Base-by-base conservation (phyloP, 2,888 invertebrate genomes). In the Ernsta delagoae region DNA sequence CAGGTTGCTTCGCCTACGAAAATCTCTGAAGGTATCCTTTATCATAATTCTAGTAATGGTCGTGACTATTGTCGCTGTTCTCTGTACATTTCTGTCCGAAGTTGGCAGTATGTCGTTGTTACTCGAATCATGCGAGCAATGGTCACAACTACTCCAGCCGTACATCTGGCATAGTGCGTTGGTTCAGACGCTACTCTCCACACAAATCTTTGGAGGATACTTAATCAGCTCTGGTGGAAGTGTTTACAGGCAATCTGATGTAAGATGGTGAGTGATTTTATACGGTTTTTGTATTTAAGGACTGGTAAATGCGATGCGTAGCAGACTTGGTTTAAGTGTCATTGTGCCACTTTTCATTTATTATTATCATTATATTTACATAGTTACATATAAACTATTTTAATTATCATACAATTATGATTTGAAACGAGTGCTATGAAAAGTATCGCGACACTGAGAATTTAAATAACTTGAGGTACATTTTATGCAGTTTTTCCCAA, bases 181-280 rank as follows among this genome's bases (percentile, higher is more conserved):
- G 73, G 94, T 95, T 45, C 96, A 96, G 82, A 94, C 95, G 59
- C 87, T 96, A 76, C 87, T 96, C 78, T 95, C 96, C 0, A 94
- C 95, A 2, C 95, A 95, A 68, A 87, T 95, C 59, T 94, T 95
- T 71, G 94, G 95, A 76, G 96, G 96, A 31, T 94, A 95, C 72
- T 92, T 95, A 70, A 93, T 95, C 41, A 96, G 96, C 57, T 94
- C 95, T 56, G 95, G 95, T 9, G 95, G 95, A 34, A 93, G 94
- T 54, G 87, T 95, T 39, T 95, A 95, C 77, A 94, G 94, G 72
- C 94, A 95, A 84, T 94, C 94, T 61, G 95, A 95, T 84, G 95
- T 95, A 41, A 92, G 95, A 80, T 95, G 95, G 96, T 95, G 87
- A 93, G 90, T 65, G 4, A 50, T 2, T 9, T 34, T 7, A 5